Evolutionary conservation across 2,888 invertebrate genomes (phyloP), one percentile per base, ranked within the genome.

Genomic region (Venusia cambrica): DNA sequence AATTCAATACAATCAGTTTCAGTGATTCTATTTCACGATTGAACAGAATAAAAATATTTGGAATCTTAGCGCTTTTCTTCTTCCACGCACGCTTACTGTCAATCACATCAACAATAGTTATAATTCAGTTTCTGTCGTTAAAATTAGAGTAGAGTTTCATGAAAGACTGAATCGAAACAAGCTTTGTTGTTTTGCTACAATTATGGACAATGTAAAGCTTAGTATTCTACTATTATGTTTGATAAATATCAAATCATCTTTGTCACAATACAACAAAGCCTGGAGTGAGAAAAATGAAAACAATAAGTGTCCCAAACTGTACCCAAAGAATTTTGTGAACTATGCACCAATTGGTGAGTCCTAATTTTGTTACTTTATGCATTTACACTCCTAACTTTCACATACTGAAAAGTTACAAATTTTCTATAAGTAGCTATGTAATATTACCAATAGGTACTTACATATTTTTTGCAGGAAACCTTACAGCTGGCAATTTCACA

Each of bases 401-500:
- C n/a, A n/a, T n/a, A n/a, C n/a, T n/a, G n/a, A n/a, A n/a, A n/a
- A n/a, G n/a, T n/a, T n/a, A n/a, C n/a, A n/a, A n/a, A n/a, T n/a
- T n/a, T n/a, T n/a, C n/a, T n/a, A n/a, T n/a, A n/a, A n/a, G n/a
- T n/a, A n/a, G n/a, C n/a, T n/a, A n/a, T n/a, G n/a, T n/a, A n/a
- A n/a, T n/a, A n/a, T n/a, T n/a, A n/a, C n/a, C n/a, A n/a, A n/a
- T n/a, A n/a, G n/a, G n/a, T n/a, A n/a, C n/a, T n/a, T n/a, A n/a
- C n/a, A n/a, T n/a, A n/a, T n/a, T n/a, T n/a, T n/a, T n/a, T n/a
- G n/a, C n/a, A 88, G 88, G 88, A 15, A 90, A 90, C 50, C 64
- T 85, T 9, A 84, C 88, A 35, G 89, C 91, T 25, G 92, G 92
- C 0, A 87, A 87, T 43, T 93, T 90, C 54, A 89, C 90, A 1